phyloP scores from a whole-genome alignment of 1,140 invertebrate species.

The Drosophila lacteicornis region DNA sequence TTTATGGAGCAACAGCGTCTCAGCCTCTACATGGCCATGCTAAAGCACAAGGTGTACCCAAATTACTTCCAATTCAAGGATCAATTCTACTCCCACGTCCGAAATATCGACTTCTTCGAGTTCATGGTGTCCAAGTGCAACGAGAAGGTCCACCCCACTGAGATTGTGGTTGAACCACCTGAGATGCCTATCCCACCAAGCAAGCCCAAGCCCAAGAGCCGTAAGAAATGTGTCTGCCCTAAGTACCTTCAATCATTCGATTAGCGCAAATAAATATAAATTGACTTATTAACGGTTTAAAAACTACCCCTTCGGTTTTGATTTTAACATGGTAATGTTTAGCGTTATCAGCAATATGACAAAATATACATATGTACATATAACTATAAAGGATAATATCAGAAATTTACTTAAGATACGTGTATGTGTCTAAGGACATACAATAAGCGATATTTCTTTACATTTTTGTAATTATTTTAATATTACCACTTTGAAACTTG shows the following conservation, averaged over 20 bases:
- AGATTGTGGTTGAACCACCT: not conserved
- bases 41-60: slow-evolving; percentile 73
- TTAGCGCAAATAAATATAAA: slow-evolving; percentile 6
- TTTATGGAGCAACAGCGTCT: slow-evolving; percentile 72
- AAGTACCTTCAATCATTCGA: slow-evolving; percentile 51
- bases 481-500: no score
- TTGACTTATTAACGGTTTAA: not conserved
- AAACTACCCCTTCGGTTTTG: not conserved
- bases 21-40: slow-evolving; percentile 70
- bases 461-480: no score
- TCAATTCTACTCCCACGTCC: slow-evolving; percentile 55
- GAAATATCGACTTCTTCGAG: slow-evolving; percentile 72
- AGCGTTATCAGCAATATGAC: no score
- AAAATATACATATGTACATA: no score
- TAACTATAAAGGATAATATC: no score
- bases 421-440: no score
- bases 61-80: slow-evolving; percentile 72
- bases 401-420: no score
- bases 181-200: not conserved
- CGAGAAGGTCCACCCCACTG: slow-evolving; percentile 42
- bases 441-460: no score
- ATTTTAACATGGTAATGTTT: not conserved
- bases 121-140: slow-evolving; percentile 68
- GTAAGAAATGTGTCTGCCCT: slow-evolving; percentile 64
- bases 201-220: slow-evolving; percentile 14